phyloP scores from a whole-genome alignment of 2,113 vertebrate genomes.

The Naja naja region DNA sequence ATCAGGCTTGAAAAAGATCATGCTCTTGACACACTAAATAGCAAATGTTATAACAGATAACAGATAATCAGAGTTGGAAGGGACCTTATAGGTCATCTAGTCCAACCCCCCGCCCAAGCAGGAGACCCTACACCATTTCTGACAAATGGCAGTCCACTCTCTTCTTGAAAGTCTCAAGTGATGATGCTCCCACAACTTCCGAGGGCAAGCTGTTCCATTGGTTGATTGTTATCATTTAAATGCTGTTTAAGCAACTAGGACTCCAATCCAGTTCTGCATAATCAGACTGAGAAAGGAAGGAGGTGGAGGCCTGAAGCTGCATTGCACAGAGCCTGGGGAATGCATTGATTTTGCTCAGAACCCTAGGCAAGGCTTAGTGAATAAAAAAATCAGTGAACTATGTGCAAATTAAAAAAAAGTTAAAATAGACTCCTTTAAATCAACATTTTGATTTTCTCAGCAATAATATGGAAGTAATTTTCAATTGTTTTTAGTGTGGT shows the following conservation, averaged over 20 bases:
- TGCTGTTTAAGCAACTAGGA: not conserved
- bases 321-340: not conserved
- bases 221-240: not conserved
- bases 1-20: not conserved
- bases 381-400: not conserved
- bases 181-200: too few species aligned
- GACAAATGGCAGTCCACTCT: too few species aligned
- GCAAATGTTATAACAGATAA: not conserved
- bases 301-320: not conserved
- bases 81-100: too few species aligned
- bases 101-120: too few species aligned
- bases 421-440: not conserved
- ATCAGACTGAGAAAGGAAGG: not conserved
- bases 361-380: not conserved
- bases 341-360: not conserved
- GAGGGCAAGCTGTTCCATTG: too few species aligned
- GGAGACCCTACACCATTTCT: too few species aligned
- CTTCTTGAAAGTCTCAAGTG: too few species aligned
- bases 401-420: not conserved
- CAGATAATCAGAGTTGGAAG: too few species aligned
- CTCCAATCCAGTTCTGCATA: not conserved
- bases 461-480: not conserved
- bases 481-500: not conserved
- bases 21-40: not conserved
- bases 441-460: not conserved